Conservation (phyloP, 2,797 vertebrate genomes). For the Otus scops region DNA sequence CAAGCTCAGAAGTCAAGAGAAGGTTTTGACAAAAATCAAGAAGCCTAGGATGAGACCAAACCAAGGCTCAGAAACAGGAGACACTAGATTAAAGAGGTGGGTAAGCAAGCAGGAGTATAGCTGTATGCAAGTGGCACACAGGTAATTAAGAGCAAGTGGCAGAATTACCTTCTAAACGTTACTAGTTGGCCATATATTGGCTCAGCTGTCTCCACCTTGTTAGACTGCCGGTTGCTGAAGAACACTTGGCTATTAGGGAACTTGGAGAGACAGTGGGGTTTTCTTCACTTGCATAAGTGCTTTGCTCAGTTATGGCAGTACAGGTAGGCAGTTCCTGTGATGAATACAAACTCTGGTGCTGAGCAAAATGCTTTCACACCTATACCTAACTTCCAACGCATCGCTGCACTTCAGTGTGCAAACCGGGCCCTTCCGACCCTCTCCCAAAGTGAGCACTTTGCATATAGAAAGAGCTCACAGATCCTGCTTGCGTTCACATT, state of each 20-base stretch:
- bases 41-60: background rate
- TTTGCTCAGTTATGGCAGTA: background rate
- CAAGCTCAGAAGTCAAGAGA: background rate
- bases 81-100: background rate
- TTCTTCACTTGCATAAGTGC: background rate
- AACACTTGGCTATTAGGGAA: accelerated
- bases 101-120: background rate
- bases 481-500: background rate
- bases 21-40: background rate
- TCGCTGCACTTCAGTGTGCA: accelerated
- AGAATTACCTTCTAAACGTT: background rate
- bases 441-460: background rate
- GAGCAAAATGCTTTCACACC: background rate
- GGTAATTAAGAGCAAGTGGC: background rate
- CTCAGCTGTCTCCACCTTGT: background rate
- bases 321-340: background rate
- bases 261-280: background rate
- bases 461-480: background rate
- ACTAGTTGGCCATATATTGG: background rate
- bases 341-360: accelerated
- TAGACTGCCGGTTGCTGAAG: background rate
- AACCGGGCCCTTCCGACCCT: background rate
- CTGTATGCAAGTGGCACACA: background rate
- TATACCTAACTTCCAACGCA: background rate
- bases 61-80: background rate